Evolutionary conservation across 1,140 invertebrate species (phyloP), one percentile per base, ranked within the genome.

Genomic region (Drosophila kanapiae): DNA sequence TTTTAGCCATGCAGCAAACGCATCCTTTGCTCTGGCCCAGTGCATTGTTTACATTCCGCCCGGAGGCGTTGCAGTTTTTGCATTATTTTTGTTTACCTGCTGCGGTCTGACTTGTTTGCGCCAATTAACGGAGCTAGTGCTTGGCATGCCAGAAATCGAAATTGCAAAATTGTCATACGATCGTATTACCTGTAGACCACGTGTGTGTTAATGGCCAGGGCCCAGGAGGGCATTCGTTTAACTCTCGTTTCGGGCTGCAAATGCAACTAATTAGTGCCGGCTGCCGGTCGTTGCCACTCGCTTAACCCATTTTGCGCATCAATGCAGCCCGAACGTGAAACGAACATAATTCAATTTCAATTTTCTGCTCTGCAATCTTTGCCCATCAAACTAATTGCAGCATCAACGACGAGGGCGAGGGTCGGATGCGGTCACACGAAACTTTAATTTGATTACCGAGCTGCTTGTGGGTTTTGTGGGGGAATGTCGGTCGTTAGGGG

Each of bases 391-490:
- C 71, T 80, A 70, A 83, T 83, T 88, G 72, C 62, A 70, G 49
- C 57, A 83, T 77, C 77, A 77, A 78, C 51, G 64, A 31, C 6
- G 31, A 33, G n/a, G 49, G 27, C 18, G 53, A 57, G 60, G 64
- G 78, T 83, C 61, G 77, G 75, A 80, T 79, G 59, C 63, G 62
- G 63, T 68, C 49, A 76, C 75, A 79, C 72, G 53, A 74, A 88
- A 83, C 68, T 83, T 80, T 87, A 87, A 87, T 88, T 83, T 74
- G 68, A 88, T 88, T 86, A 87, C 65, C 38, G 35, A 38, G 43
- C 60, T 70, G 56, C 80, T 60, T 64, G 63, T 67, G 68, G 61
- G 49, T 65, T 59, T 62, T 80, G 58, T 40, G 76, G 61, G 48
- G 9, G 40, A 14, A 38, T 60, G 60, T 54, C n/a, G 59, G 16